Conservation (phyloP, 2,888 invertebrate species). For the Dioctria rufipes region DNA sequence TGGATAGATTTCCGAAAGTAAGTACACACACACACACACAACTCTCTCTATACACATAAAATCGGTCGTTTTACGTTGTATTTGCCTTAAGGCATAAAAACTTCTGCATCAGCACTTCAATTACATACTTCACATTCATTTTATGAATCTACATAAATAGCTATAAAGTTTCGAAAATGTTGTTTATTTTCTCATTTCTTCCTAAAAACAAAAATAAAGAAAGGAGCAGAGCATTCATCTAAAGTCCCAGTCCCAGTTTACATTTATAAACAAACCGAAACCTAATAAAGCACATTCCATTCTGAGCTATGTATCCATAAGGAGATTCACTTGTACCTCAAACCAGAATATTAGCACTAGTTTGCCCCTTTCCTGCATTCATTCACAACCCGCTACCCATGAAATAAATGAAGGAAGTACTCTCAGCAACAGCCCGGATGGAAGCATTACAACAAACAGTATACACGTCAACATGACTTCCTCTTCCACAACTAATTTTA, state of each 20-base stretch:
- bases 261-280: background rate
- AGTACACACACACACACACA: no score
- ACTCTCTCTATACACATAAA: no score
- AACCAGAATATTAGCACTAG: slow-evolving; percentile 7
- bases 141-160: slow-evolving; percentile 8
- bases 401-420: background rate
- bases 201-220: slow-evolving; percentile 14
- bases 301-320: slow-evolving; percentile 12
- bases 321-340: slow-evolving; percentile 27
- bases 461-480: slow-evolving; percentile 35
- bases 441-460: background rate
- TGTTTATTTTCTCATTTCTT: slow-evolving; percentile 36
- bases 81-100: no score
- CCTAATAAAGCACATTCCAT: slow-evolving; percentile 31
- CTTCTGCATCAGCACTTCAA: background rate
- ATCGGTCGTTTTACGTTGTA: no score
- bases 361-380: background rate
- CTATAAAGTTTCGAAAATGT: slow-evolving; percentile 19
- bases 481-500: slow-evolving; percentile 49
- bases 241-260: background rate
- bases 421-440: background rate
- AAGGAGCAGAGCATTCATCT: slow-evolving; percentile 1
- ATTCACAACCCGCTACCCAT: no score
- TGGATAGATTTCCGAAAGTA: no score
- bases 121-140: slow-evolving; percentile 7